These are phyloP conservation scores for Mormyrus lacerda DNA, from an alignment of 2,113 vertebrate species.

Conservation along the genomic window DNA sequence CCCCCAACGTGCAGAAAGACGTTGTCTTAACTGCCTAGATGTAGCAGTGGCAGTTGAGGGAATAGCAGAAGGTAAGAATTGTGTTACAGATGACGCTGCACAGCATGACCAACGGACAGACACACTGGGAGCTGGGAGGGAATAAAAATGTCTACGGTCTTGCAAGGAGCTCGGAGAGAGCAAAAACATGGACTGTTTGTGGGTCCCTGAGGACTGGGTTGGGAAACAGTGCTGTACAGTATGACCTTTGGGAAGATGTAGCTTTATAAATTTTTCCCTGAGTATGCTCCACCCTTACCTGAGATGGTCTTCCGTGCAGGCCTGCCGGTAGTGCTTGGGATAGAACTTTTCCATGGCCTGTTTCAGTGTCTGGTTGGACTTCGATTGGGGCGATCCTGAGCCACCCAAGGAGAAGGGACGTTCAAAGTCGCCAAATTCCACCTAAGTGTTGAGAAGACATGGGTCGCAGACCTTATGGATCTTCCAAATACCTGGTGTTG, in stretches of 20 bases:
- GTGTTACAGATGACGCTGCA: not conserved
- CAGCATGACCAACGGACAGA: not conserved
- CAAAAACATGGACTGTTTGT: not conserved
- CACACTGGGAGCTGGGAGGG: no score
- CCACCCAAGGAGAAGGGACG: conserved; percentile 72
- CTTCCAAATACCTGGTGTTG: not conserved
- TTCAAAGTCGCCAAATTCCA: conserved; percentile 93
- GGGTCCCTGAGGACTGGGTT: not conserved
- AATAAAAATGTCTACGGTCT: not conserved
- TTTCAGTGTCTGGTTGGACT: conserved; percentile 80
- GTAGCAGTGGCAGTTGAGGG: not conserved
- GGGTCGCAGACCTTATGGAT: not conserved
- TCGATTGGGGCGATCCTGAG: conserved; percentile 67
- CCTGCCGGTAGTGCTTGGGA: conserved; percentile 80
- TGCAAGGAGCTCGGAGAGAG: not conserved
- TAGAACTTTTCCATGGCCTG: conserved; percentile 91
- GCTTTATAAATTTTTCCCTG: not conserved
- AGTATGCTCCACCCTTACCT: conserved; percentile 57
- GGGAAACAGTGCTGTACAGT: not conserved
- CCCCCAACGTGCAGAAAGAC: conserved; percentile 82
- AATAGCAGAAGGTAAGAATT: not conserved
- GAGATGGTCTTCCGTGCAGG: conserved; percentile 78
- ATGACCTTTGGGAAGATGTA: not conserved
- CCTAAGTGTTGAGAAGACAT: conserved; percentile 51
- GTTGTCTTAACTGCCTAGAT: conserved; percentile 78